Base-by-base conservation (phyloP, 2,888 invertebrate genomes). In the Pyrrhia umbra region DNA sequence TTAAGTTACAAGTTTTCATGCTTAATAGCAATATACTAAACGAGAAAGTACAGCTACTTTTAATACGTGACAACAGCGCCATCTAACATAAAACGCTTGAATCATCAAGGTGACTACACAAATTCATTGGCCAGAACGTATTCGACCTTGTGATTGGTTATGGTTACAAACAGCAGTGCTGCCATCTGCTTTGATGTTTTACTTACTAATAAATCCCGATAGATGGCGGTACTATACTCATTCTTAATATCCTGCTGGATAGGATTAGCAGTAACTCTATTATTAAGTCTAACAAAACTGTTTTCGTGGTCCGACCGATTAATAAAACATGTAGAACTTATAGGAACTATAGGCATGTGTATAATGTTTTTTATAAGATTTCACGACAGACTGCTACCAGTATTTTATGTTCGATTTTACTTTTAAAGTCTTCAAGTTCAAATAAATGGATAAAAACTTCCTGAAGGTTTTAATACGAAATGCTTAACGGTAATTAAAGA, bases 191-290 rank as follows among this genome's bases (percentile, higher is more conserved):
- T 9, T 1, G 6, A 6, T 30, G 0, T 13, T 0, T 15, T 0
- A 6, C 16, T 21, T 15, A n/a, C 10, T 8, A 10, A 5, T 30
- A 8, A 25, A 9, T 9, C 2, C 30, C 2, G 30, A 46, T 46
- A 80, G 79, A 80, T 77, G 79, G 75, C 78, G 69, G 61, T 72
- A 72, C 69, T 25, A 9, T 25, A 6, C 18, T 27, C 18, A 18
- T 25, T 9, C 27, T 8, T 27, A 6, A 27, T 9, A 2, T 27
- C 0, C n/a, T 6, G 2, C 2, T 2, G 6, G 8, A 13, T 5
- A 34, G 34, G n/a, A n/a, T 34, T 34, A n/a, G n/a, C n/a, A 5
- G 5, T 5, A 27, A 9, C 1, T 8, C 27, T 27, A 27, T 27
- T 27, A 2, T 9, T 8, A 10, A 2, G 10, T 27, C 27, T 27